Conservation (phyloP, 2,797 vertebrate species). For the Aselliscus stoliczkanus region DNA sequence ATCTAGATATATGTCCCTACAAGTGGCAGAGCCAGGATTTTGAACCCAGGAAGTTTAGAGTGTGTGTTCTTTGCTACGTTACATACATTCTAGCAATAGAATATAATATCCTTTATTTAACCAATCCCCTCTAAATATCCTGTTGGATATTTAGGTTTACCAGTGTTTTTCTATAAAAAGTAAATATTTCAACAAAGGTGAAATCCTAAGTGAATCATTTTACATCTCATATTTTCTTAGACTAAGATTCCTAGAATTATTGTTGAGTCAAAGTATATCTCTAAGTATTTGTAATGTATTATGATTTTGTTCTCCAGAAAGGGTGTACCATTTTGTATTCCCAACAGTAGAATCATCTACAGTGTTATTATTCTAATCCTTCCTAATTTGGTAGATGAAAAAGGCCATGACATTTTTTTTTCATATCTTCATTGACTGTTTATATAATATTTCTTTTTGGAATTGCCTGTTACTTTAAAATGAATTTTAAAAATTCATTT, state of each 20-base stretch:
- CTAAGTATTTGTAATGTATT: not conserved
- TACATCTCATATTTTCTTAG: not conserved
- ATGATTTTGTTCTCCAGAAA: not conserved
- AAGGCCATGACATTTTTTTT: not conserved
- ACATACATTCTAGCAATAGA: not conserved
- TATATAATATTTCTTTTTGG: conserved; percentile 2
- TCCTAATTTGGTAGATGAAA: not conserved
- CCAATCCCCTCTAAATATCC: not conserved
- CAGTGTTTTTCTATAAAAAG: not conserved
- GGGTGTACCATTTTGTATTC: not conserved
- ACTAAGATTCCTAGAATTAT: not conserved
- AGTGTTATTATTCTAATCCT: not conserved
- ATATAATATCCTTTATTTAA: not conserved
- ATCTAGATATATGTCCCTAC: not conserved
- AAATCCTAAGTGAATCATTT: conserved; percentile 1
- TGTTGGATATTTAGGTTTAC: not conserved
- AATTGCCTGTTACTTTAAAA: not conserved
- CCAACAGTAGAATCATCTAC: not conserved
- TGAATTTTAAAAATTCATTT: not conserved
- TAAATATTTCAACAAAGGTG: not conserved
- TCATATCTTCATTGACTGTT: not conserved
- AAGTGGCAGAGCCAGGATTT: not conserved
- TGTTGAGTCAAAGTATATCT: not conserved
- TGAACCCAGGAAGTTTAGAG: not conserved
- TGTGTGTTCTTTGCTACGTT: not conserved